phyloP scores from a whole-genome alignment of 1,140 invertebrate genomes.

The Cydia pomonella region DNA sequence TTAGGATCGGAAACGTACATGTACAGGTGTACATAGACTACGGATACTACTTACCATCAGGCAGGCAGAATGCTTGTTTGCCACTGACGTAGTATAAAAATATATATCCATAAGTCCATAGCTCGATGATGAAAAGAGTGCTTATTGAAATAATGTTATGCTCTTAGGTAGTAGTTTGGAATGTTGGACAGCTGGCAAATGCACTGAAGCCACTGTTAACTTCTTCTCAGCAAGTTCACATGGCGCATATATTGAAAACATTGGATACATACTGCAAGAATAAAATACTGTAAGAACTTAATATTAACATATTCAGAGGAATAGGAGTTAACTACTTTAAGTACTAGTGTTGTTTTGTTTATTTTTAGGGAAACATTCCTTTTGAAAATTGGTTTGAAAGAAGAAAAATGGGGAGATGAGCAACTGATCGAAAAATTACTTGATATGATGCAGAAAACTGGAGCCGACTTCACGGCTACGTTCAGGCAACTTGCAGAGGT shows the following conservation, averaged over 20 bases:
- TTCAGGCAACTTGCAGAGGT: constrained; percentile 82
- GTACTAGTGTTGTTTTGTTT: background rate
- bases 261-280: constrained; percentile 72
- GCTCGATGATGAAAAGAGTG: too few species aligned
- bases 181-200: constrained; percentile 82
- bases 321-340: too few species aligned
- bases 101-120: too few species aligned
- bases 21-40: too few species aligned
- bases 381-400: constrained; percentile 77
- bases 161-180: constrained; percentile 82
- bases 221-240: constrained; percentile 68
- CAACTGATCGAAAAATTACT: constrained; percentile 81
- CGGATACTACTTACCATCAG: too few species aligned
- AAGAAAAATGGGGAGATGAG: constrained; percentile 70
- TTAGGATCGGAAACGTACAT: too few species aligned
- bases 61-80: too few species aligned
- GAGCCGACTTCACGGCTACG: constrained; percentile 84
- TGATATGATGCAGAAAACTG: constrained; percentile 83
- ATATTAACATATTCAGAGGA: background rate
- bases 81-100: too few species aligned
- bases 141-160: constrained; percentile 19
- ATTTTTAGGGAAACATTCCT: constrained; percentile 67
- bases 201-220: constrained; percentile 80
- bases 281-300: constrained; percentile 70
- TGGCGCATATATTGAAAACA: constrained; percentile 71